Evolutionary conservation across 2,113 vertebrate species (phyloP).

Genomic region (Hassar affinis): DNA sequence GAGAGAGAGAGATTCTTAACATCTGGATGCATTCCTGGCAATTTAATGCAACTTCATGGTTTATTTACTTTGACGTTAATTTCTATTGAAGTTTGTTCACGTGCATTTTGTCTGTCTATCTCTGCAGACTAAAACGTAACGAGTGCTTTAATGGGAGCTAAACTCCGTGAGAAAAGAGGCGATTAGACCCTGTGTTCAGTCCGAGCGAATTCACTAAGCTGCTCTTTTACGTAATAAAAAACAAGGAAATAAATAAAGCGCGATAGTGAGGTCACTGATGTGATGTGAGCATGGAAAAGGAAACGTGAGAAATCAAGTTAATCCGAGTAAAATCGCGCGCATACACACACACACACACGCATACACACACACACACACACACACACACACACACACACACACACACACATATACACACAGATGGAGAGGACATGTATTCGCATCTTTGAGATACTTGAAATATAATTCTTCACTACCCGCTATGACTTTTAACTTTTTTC

Average conservation of each 20-base stretch:
- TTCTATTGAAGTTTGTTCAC: constrained; percentile 54
- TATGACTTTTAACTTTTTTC: too few relatives aligned
- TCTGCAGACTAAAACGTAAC: constrained; percentile 20
- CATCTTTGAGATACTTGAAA: neutral
- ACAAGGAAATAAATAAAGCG: neutral
- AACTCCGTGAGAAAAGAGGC: constrained; percentile 38
- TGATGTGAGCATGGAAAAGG: neutral
- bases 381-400: neutral
- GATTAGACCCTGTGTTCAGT: constrained; percentile 27
- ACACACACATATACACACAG: too few relatives aligned
- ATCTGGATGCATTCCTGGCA: constrained; percentile 56
- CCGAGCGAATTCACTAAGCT: constrained; percentile 25
- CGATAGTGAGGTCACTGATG: neutral
- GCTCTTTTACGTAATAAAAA: neutral
- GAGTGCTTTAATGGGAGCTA: constrained; percentile 22
- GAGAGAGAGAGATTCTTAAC: constrained; percentile 20
- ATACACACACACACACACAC: constrained; percentile 4
- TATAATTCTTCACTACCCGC: neutral
- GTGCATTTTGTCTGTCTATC: constrained; percentile 45
- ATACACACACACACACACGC: too few relatives aligned
- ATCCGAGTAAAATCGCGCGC: too few relatives aligned
- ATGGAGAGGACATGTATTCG: neutral
- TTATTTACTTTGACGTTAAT: constrained; percentile 54
- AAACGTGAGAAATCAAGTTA: neutral
- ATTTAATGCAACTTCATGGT: constrained; percentile 52